Conservation (phyloP, 2,797 vertebrate species). For the Poeciliopsis gracilis region DNA sequence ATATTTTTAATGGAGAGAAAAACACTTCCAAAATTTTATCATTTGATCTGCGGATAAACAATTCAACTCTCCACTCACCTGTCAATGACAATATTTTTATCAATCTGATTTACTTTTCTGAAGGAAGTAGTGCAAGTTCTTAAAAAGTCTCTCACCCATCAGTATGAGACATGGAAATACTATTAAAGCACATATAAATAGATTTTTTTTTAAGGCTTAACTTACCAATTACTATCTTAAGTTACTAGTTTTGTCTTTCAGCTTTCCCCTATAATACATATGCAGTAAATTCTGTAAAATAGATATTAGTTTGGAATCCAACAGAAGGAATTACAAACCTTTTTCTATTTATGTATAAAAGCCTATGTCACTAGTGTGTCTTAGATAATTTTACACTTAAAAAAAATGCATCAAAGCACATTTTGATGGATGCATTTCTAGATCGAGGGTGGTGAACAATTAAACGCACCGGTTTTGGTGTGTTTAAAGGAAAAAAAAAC, state of each 20-base stretch:
- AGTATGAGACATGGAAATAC: slow-evolving; percentile 2
- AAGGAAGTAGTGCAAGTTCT: neutral
- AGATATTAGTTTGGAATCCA: neutral
- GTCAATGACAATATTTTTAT: neutral
- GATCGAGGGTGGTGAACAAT: neutral
- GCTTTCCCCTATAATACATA: too few relatives aligned
- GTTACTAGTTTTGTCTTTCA: neutral
- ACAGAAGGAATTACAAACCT: neutral
- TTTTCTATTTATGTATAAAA: neutral
- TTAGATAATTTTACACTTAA: neutral
- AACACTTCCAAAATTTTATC: neutral
- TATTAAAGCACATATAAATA: neutral
- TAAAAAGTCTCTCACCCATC: slow-evolving; percentile 2
- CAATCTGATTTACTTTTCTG: neutral
- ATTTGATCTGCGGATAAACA: neutral
- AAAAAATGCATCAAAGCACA: neutral
- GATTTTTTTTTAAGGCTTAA: neutral
- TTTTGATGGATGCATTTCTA: neutral
- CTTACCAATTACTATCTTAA: neutral
- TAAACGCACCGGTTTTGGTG: neutral
- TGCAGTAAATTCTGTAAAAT: neutral
- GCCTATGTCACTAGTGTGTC: neutral
- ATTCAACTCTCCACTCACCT: neutral
- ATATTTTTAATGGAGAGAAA: neutral
- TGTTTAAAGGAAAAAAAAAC: neutral